Conservation (phyloP, 2,888 invertebrate genomes). For the Linnaemya tessellans region DNA sequence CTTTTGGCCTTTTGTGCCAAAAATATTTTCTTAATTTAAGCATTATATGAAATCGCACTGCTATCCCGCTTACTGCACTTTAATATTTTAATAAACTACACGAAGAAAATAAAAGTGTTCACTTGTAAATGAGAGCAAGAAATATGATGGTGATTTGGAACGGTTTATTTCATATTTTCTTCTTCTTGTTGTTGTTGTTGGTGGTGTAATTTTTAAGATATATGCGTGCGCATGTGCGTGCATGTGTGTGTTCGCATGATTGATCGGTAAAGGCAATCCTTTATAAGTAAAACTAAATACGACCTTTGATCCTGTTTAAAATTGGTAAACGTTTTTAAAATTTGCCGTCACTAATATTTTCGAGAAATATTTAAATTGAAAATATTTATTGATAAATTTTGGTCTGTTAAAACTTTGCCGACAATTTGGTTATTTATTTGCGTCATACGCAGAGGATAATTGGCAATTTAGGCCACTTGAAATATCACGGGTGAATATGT, state of each 20-base stretch:
- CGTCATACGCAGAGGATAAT: constrained; percentile 23
- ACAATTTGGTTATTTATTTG: constrained; percentile 30
- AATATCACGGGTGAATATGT: background rate
- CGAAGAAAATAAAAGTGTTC: constrained; percentile 72
- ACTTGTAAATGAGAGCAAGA: constrained; percentile 61
- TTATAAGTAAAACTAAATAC: constrained; percentile 61
- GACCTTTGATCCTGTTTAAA: constrained; percentile 67
- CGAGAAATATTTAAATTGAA: constrained; percentile 58
- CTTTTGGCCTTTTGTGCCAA: constrained; percentile 67
- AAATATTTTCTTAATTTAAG: constrained; percentile 53
- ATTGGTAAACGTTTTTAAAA: constrained; percentile 63
- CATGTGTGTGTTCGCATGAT: constrained; percentile 16
- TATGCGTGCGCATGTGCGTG: no score
- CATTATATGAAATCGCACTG: constrained; percentile 21
- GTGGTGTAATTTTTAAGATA: constrained; percentile 18
- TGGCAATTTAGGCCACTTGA: constrained; percentile 14
- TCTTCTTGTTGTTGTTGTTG: no score
- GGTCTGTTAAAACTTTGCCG: constrained; percentile 46
- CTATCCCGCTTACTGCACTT: constrained; percentile 22
- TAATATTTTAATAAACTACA: constrained; percentile 65
- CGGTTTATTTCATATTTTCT: background rate
- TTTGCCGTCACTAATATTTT: constrained; percentile 54
- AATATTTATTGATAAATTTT: constrained; percentile 36
- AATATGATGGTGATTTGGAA: constrained; percentile 55
- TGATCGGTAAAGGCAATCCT: constrained; percentile 16